Percentiles rank a stretch among this genome's conserved stretches.
phyloP scores from a whole-genome alignment of 1,140 invertebrate species.

The Monomorium pharaonis region DNA sequence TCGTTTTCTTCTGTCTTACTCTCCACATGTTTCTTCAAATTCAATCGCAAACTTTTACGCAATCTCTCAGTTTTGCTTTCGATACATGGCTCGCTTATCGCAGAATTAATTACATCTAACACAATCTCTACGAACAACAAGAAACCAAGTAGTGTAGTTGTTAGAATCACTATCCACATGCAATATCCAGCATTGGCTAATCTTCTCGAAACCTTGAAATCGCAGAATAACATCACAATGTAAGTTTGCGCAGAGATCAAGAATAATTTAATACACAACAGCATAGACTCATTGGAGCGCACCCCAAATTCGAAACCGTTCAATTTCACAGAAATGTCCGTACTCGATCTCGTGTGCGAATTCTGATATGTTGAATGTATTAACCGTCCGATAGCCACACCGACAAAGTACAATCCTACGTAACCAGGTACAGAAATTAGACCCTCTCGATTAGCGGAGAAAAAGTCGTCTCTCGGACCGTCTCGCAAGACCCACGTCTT shows the following conservation, averaged over 20 bases:
- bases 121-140: slow-evolving; percentile 87
- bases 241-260: slow-evolving; percentile 84
- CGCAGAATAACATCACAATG: slow-evolving; percentile 82
- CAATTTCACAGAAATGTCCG: slow-evolving; percentile 65
- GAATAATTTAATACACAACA: slow-evolving; percentile 80
- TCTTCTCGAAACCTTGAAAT: slow-evolving; percentile 88
- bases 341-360: slow-evolving; percentile 69
- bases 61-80: slow-evolving; percentile 1
- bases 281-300: slow-evolving; percentile 74
- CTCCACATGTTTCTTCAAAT: slow-evolving; percentile 46
- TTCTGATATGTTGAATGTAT: slow-evolving; percentile 83
- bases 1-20: slow-evolving; percentile 32
- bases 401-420: slow-evolving; percentile 92
- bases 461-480: slow-evolving; percentile 86
- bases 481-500: slow-evolving; percentile 90
- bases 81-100: not conserved
- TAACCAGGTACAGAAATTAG: slow-evolving; percentile 94
- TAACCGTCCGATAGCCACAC: slow-evolving; percentile 89
- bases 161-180: slow-evolving; percentile 89
- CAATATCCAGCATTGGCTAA: slow-evolving; percentile 92
- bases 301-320: slow-evolving; percentile 66
- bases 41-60: slow-evolving; percentile 19
- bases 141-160: slow-evolving; percentile 84
- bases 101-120: slow-evolving; percentile 73
- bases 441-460: slow-evolving; percentile 96